These are phyloP conservation scores for Asteroscopus sphinx DNA, from an alignment of 2,888 invertebrate species.

Conservation along the genomic window DNA sequence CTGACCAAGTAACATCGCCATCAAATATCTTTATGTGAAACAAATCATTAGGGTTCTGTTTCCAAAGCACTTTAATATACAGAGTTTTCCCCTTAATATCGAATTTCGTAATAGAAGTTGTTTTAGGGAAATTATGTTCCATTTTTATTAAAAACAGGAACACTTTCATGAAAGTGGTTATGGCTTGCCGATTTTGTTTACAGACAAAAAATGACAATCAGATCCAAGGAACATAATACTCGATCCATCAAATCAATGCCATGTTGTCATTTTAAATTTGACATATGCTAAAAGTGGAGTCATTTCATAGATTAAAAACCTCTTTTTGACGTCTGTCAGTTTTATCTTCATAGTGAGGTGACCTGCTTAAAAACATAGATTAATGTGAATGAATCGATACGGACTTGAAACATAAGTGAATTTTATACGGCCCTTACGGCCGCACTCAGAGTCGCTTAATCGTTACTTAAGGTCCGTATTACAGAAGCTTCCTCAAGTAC, in stretches of 20 bases:
- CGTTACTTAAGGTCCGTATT: no score
- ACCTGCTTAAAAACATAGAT: no score
- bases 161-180: neutral
- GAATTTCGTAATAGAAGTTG: constrained; percentile 65
- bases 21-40: constrained; percentile 75
- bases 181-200: constrained; percentile 18
- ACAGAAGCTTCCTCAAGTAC: no score
- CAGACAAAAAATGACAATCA: neutral
- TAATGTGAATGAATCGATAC: no score
- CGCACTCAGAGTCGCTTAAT: no score
- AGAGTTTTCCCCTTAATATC: constrained; percentile 57
- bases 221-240: no score
- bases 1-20: constrained; percentile 71
- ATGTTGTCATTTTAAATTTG: neutral
- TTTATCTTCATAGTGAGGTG: no score
- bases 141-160: constrained; percentile 17
- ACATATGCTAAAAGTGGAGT: no score
- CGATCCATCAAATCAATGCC: neutral
- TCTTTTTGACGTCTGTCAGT: no score
- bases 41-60: constrained; percentile 62
- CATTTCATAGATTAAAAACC: no score
- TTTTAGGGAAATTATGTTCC: constrained; percentile 26
- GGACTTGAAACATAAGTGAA: no score
- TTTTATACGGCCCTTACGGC: no score
- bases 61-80: constrained; percentile 73